phyloP scores from a whole-genome alignment of 2,113 vertebrate genomes.

The Bubo blakistoni region DNA sequence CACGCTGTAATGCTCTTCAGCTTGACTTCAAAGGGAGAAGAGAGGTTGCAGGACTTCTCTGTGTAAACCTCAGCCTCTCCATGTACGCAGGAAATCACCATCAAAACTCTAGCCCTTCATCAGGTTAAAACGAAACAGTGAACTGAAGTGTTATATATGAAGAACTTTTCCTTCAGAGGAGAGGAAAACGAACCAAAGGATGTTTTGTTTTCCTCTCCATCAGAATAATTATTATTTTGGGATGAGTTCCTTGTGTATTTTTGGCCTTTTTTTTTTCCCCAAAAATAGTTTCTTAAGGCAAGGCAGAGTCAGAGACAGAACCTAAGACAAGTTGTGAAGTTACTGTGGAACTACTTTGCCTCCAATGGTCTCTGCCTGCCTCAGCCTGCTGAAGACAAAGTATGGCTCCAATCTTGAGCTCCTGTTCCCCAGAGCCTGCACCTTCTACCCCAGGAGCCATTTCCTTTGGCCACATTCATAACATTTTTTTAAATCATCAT shows the following conservation, averaged over 20 bases:
- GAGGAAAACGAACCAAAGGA: not conserved
- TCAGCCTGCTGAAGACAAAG: not conserved
- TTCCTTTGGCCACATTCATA: not conserved
- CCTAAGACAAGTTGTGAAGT: constrained; percentile 1
- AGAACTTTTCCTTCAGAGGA: not conserved
- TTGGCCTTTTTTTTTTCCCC: not conserved
- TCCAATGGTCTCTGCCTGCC: not conserved
- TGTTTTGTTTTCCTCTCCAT: not conserved
- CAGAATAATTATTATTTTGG: constrained; percentile 15
- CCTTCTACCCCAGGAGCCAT: not conserved
- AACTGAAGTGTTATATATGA: not conserved
- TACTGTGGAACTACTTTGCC: not conserved
- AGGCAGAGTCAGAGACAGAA: not conserved
- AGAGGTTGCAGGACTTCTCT: not conserved
- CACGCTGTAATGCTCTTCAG: not conserved
- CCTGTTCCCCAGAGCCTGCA: not conserved
- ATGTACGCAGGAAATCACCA: not conserved
- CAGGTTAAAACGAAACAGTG: not conserved
- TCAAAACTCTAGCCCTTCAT: not conserved
- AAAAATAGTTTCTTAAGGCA: not conserved
- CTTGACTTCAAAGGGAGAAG: not conserved
- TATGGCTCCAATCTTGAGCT: not conserved
- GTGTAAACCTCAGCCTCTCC: not conserved
- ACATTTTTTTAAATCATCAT: not conserved
- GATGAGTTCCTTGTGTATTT: constrained; percentile 2